Percentiles rank a stretch among this genome's conserved stretches.
phyloP scores from a whole-genome alignment of 2,113 vertebrate species.

The Ursus arctos region DNA sequence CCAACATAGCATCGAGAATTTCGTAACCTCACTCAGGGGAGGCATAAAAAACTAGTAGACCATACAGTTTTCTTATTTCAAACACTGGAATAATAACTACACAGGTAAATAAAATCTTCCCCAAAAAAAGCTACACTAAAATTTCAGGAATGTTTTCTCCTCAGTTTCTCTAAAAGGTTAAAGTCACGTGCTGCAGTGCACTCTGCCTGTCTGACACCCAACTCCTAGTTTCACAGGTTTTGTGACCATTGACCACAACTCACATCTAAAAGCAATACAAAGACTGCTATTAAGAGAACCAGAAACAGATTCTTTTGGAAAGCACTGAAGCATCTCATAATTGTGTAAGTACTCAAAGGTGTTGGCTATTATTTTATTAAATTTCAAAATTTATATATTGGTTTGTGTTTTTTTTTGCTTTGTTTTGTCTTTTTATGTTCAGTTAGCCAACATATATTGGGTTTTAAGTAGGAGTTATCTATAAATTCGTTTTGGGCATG shows the following conservation, averaged over 20 bases:
- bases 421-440: not conserved
- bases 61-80: not conserved
- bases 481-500: not conserved
- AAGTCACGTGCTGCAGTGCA: not conserved
- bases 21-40: not conserved
- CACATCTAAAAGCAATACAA: constrained; percentile 54
- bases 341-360: constrained; percentile 38
- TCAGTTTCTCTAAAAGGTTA: not conserved
- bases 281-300: constrained; percentile 50
- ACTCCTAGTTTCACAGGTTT: not conserved
- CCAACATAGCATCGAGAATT: not conserved
- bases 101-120: constrained; percentile 36
- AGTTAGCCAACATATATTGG: not conserved
- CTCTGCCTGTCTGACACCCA: not conserved
- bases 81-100: not conserved
- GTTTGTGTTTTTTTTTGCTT: not conserved
- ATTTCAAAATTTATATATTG: constrained; percentile 31
- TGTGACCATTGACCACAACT: constrained; percentile 10
- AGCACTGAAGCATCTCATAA: constrained; percentile 57
- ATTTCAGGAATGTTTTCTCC: constrained; percentile 23
- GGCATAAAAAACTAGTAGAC: not conserved
- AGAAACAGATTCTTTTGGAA: constrained; percentile 52
- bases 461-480: constrained; percentile 50
- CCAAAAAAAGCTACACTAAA: not conserved
- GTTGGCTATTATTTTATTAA: constrained; percentile 58